phyloP scores from a whole-genome alignment of 2,797 vertebrate species.

The Morelia viridis region DNA sequence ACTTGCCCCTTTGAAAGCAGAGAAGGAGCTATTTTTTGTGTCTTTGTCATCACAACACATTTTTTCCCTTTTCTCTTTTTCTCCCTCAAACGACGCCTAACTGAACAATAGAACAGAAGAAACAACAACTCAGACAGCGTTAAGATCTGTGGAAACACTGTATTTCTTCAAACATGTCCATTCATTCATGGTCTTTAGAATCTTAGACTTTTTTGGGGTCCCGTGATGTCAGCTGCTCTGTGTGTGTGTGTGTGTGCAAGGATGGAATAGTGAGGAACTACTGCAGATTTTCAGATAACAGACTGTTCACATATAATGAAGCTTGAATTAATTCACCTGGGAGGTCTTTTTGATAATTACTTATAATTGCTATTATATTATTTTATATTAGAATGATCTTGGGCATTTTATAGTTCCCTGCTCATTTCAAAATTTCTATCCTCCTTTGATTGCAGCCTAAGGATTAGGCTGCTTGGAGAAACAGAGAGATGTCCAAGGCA shows the following conservation, averaged over 20 bases:
- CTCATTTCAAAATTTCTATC: conserved; percentile 55
- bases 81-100: conserved; percentile 60
- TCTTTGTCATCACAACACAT: conserved; percentile 73
- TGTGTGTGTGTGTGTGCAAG: conserved; percentile 11
- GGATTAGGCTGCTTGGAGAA: conserved; percentile 61
- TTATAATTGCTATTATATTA: neutral
- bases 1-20: conserved; percentile 67
- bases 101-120: conserved; percentile 51
- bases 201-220: conserved; percentile 33
- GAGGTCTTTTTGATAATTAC: conserved; percentile 67
- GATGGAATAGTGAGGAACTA: conserved; percentile 45
- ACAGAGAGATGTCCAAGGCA: conserved; percentile 39
- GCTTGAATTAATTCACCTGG: conserved; percentile 66
- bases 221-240: neutral
- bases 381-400: conserved; percentile 49
- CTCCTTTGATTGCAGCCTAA: conserved; percentile 68
- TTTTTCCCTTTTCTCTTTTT: conserved; percentile 57
- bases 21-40: conserved; percentile 61
- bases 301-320: conserved; percentile 63
- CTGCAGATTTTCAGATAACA: conserved; percentile 57
- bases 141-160: conserved; percentile 67
- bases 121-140: conserved; percentile 70
- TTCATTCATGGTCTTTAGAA: conserved; percentile 46
- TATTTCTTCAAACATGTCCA: conserved; percentile 57
- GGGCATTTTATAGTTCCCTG: conserved; percentile 58